phyloP scores from a whole-genome alignment of 2,888 invertebrate species.

The Dorcus hopei region DNA sequence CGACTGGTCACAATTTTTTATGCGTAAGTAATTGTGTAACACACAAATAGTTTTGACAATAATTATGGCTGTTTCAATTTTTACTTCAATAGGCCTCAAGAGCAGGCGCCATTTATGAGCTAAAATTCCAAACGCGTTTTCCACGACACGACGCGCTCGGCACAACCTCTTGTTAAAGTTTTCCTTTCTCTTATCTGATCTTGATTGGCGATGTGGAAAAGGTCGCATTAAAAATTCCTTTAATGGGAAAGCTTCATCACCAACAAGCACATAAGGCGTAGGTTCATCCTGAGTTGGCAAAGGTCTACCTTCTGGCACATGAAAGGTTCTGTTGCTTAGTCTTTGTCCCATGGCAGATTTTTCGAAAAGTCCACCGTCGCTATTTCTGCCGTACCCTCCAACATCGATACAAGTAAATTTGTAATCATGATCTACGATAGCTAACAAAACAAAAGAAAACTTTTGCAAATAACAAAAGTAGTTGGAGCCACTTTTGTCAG shows the following conservation, averaged over 20 bases:
- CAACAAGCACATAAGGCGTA: constrained; percentile 16
- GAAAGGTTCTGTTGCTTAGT: not conserved
- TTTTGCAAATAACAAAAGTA: not conserved
- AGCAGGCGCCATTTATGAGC: constrained; percentile 27
- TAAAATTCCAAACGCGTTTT: constrained; percentile 30
- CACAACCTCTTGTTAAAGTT: constrained; percentile 18
- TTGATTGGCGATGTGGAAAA: constrained; percentile 24
- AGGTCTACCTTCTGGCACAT: not conserved
- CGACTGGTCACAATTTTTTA: no score
- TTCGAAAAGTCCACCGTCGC: constrained; percentile 6
- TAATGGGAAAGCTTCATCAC: constrained; percentile 17
- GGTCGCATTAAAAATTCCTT: constrained; percentile 29
- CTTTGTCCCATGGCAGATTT: not conserved
- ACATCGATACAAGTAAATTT: constrained; percentile 6
- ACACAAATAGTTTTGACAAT: no score
- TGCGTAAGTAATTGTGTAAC: no score
- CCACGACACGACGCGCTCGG: constrained; percentile 22
- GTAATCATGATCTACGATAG: constrained; percentile 8
- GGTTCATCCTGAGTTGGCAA: constrained; percentile 13
- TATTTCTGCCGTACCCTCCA: constrained; percentile 6
- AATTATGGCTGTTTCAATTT: no score
- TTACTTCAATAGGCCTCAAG: constrained; percentile 20
- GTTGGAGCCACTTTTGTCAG: constrained; percentile 2
- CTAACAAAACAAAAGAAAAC: constrained; percentile 1
- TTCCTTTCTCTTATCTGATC: constrained; percentile 2